Evolutionary conservation across 2,113 vertebrate genomes (phyloP).

Genomic region (Mesoclemmys tuberculata): DNA sequence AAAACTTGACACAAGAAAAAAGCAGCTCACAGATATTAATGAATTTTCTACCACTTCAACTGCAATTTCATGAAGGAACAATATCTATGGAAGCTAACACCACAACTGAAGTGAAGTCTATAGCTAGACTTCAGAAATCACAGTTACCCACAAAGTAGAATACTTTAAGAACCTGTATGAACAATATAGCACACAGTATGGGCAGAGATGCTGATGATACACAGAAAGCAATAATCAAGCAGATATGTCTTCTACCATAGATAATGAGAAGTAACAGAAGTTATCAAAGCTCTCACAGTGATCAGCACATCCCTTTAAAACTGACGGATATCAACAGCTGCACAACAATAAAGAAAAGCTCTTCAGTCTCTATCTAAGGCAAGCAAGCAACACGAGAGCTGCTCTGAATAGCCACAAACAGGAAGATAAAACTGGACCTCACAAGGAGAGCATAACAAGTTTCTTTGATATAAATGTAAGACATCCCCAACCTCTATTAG

Average conservation of each 20-base stretch:
- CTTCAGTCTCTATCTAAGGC: neutral
- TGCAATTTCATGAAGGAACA: neutral
- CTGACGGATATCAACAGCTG: neutral
- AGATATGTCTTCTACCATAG: neutral
- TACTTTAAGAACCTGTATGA: neutral
- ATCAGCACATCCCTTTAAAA: neutral
- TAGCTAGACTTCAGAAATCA: neutral
- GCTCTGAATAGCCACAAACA: neutral
- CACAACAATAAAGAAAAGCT: neutral
- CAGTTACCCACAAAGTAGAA: neutral
- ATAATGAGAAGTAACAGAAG: neutral
- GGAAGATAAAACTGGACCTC: neutral
- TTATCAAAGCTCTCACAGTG: neutral
- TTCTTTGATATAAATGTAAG: neutral
- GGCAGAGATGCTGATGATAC: constrained; percentile 12
- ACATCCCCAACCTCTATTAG: neutral
- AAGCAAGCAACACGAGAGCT: neutral
- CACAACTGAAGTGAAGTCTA: neutral
- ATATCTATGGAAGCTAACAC: neutral
- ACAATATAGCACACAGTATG: neutral
- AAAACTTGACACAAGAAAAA: neutral
- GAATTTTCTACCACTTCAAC: neutral
- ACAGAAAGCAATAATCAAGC: neutral
- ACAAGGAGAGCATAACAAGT: neutral
- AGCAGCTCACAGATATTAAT: neutral